Percentiles rank a stretch among this genome's conserved stretches.
Conservation (phyloP, 2,797 vertebrate genomes). For the Schizothorax lantsangensis region DNA sequence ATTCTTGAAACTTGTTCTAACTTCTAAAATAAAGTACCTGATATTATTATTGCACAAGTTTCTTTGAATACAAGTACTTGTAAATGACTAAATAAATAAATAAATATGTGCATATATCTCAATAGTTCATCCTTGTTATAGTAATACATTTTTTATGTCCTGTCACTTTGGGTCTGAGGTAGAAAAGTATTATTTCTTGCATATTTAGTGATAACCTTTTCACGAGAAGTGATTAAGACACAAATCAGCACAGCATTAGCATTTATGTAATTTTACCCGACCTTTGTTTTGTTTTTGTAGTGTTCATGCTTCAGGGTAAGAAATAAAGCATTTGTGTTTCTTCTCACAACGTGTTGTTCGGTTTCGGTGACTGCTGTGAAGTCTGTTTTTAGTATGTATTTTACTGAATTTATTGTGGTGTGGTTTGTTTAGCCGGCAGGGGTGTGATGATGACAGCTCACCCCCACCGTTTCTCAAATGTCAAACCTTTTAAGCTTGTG, state of each 20-base stretch:
- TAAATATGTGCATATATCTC: not conserved
- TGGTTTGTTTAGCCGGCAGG: conserved; percentile 20
- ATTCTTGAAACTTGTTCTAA: not conserved
- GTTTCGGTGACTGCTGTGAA: not conserved
- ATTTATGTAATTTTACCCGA: not conserved
- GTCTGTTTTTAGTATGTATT: not conserved
- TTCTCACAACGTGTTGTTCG: not conserved
- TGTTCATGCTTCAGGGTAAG: not conserved
- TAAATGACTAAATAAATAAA: not conserved
- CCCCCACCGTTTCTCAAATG: conserved; percentile 37
- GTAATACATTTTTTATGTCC: not conserved
- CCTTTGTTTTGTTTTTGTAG: not conserved
- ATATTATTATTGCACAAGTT: not conserved
- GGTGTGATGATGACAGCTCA: conserved; percentile 1
- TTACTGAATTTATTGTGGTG: not conserved
- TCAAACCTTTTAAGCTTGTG: conserved; percentile 40
- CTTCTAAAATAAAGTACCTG: not conserved
- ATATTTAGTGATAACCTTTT: not conserved
- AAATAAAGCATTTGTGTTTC: not conserved
- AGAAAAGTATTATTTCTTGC: not conserved
- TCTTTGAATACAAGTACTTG: not conserved
- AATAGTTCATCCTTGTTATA: not conserved
- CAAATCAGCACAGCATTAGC: not conserved
- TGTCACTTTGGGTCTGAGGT: not conserved
- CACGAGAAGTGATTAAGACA: not conserved